phyloP scores from a whole-genome alignment of 1,140 invertebrate species.

The Cheumatopsyche charites region DNA sequence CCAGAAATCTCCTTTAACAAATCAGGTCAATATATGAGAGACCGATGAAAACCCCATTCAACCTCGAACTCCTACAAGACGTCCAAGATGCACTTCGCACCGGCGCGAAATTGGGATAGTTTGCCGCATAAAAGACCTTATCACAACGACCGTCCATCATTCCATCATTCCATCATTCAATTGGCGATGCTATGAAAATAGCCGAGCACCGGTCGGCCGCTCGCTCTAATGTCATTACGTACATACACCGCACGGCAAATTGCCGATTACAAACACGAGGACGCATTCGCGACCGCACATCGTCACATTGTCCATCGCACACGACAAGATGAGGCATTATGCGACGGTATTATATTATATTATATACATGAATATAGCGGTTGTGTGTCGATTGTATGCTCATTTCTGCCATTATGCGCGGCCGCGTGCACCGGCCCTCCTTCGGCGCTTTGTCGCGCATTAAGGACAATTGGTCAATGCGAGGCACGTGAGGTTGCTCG shows the following conservation, averaged over 20 bases:
- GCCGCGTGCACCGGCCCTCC: neutral
- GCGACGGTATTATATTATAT: neutral
- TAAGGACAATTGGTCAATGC: too few species aligned
- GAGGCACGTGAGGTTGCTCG: too few species aligned
- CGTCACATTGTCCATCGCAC: neutral
- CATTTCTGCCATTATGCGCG: slow-evolving; percentile 16
- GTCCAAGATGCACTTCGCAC: too few species aligned
- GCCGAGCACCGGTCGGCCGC: slow-evolving; percentile 27
- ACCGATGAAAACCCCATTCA: too few species aligned
- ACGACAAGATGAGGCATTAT: neutral
- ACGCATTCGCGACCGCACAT: too few species aligned
- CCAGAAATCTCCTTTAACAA: too few species aligned
- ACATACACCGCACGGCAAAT: slow-evolving; percentile 36
- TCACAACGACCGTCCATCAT: slow-evolving; percentile 30
- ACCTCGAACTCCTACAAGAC: too few species aligned
- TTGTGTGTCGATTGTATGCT: slow-evolving; percentile 22
- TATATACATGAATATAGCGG: too few species aligned
- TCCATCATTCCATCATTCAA: slow-evolving; percentile 44
- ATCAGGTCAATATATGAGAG: too few species aligned
- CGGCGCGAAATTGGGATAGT: slow-evolving; percentile 40
- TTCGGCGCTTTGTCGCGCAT: neutral
- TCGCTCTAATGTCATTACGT: slow-evolving; percentile 41
- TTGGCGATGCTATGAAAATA: slow-evolving; percentile 45
- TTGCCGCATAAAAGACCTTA: slow-evolving; percentile 43
- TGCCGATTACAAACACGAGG: slow-evolving; percentile 40